phyloP scores from a whole-genome alignment of 2,113 vertebrate species.

The Zosterops pallidus region DNA sequence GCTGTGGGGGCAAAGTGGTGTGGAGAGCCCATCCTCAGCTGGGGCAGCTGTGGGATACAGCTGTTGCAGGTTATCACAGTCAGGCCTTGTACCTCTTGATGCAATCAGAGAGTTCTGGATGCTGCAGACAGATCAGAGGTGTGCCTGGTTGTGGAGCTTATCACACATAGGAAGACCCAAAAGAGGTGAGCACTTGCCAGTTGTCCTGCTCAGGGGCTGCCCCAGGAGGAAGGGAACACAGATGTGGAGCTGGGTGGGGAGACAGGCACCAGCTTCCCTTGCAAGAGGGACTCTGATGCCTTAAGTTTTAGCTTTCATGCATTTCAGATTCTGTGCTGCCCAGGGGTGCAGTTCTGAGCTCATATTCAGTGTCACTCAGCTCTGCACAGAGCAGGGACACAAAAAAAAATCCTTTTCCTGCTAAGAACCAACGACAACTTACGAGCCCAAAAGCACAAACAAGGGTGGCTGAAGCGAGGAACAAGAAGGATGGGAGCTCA shows the following conservation, averaged over 20 bases:
- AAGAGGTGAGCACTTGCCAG: background rate
- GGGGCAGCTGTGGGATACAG: background rate
- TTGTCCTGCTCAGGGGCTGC: background rate
- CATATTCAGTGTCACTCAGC: no score
- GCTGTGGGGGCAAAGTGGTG: background rate
- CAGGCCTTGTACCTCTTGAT: rapidly evolving
- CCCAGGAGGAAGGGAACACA: rapidly evolving
- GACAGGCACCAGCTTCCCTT: background rate
- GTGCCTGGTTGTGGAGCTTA: rapidly evolving
- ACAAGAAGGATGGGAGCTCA: no score
- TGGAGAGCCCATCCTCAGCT: background rate
- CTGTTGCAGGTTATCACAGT: background rate
- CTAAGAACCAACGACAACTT: no score
- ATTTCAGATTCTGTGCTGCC: no score
- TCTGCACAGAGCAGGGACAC: no score
- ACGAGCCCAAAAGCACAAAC: no score
- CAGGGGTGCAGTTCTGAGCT: no score
- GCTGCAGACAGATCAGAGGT: background rate
- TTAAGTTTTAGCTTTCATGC: no score
- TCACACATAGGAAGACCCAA: rapidly evolving
- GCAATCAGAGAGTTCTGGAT: background rate
- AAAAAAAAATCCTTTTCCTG: no score
- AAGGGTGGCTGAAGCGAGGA: no score
- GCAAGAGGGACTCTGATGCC: background rate
- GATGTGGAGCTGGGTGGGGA: rapidly evolving